Percentiles rank a stretch among this genome's conserved stretches.
These are phyloP conservation scores for Caenorhabditis angaria DNA, from an alignment of 2,888 invertebrate species.

Conservation along the genomic window DNA sequence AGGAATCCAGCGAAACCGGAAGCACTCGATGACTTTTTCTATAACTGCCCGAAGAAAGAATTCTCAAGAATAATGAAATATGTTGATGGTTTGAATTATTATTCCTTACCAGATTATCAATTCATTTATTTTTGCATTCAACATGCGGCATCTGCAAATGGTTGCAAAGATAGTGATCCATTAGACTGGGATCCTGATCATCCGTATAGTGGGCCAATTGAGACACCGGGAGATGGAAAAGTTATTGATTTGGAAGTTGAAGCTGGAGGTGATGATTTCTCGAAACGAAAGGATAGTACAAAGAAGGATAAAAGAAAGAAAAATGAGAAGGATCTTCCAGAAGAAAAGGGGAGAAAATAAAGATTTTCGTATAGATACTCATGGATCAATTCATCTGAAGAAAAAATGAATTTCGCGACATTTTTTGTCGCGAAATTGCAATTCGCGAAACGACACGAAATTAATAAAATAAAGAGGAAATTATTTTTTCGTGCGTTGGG, in stretches of 20 bases:
- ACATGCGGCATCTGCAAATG: constrained; percentile 52
- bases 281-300: constrained; percentile 11
- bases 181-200: constrained; percentile 57
- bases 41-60: constrained; percentile 48
- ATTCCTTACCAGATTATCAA: constrained; percentile 61
- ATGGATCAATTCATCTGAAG: background rate
- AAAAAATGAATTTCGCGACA: no score
- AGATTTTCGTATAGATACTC: background rate
- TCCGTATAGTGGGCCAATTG: constrained; percentile 49
- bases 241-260: constrained; percentile 41
- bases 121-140: constrained; percentile 55
- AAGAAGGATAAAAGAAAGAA: background rate
- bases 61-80: constrained; percentile 51
- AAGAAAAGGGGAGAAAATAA: background rate
- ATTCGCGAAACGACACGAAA: no score
- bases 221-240: constrained; percentile 49
- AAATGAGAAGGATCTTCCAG: background rate
- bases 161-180: constrained; percentile 51
- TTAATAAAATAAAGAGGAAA: no score
- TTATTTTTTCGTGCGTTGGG: no score
- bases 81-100: constrained; percentile 55
- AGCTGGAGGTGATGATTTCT: constrained; percentile 29
- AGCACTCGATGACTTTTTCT: constrained; percentile 45
- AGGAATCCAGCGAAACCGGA: constrained; percentile 20
- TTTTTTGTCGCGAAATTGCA: no score